A percentile compares a stretch with the other conserved stretches of the same genome.
Conservation (phyloP, 2,797 vertebrate species). For the Enteromius treurensis region DNA sequence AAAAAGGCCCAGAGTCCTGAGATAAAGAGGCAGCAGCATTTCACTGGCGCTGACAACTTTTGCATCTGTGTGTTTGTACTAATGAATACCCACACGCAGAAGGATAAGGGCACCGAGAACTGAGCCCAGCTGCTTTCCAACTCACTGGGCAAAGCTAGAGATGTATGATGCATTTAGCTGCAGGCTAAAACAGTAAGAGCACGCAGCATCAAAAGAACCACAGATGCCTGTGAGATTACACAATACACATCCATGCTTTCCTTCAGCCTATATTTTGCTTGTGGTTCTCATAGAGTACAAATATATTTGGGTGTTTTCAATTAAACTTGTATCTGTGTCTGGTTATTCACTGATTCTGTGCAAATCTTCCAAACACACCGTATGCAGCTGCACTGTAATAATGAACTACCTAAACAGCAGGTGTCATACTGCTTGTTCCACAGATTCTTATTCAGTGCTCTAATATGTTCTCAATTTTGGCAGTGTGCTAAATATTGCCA, state of each 20-base stretch:
- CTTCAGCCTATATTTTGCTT: background rate
- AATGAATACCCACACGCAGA: constrained; percentile 35
- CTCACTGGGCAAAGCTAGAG: constrained; percentile 36
- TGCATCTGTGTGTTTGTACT: constrained; percentile 20
- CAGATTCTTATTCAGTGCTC: background rate
- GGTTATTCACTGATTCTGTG: constrained; percentile 10
- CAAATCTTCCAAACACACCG: background rate
- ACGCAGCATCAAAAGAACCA: background rate
- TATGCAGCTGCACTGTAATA: background rate
- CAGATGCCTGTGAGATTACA: constrained; percentile 22
- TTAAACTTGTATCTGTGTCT: background rate
- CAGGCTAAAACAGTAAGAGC: constrained; percentile 28
- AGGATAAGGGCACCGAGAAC: constrained; percentile 7
- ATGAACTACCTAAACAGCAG: constrained; percentile 13
- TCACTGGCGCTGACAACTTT: constrained; percentile 15
- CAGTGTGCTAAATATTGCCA: background rate
- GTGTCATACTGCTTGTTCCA: background rate
- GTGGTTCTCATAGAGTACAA: background rate
- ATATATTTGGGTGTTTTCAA: background rate
- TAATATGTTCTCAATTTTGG: background rate
- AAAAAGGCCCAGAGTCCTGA: background rate
- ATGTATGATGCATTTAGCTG: constrained; percentile 25
- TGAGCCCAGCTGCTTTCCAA: constrained; percentile 44
- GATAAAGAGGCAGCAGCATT: background rate
- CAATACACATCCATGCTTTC: constrained; percentile 6